These are phyloP conservation scores for Perdix hodgsoniae DNA, from an alignment of 2,797 vertebrate species.

Conservation along the genomic window DNA sequence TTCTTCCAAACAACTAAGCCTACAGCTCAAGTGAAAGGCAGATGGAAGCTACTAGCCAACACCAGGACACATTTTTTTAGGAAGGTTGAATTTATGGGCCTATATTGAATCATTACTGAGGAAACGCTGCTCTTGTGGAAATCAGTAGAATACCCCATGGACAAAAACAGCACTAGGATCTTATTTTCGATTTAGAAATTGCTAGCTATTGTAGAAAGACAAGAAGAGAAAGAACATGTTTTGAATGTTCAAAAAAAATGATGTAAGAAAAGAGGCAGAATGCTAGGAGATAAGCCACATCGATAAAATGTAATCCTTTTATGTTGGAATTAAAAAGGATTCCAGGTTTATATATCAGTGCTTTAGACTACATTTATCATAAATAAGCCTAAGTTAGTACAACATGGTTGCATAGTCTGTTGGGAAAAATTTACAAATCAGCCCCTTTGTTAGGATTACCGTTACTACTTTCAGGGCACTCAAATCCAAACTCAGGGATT, in stretches of 20 bases:
- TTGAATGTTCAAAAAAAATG: conserved; percentile 49
- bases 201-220: not conserved
- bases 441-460: conserved; percentile 48
- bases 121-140: not conserved
- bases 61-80: not conserved
- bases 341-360: conserved; percentile 50
- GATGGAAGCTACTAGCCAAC: conserved; percentile 20
- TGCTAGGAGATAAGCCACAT: conserved; percentile 29
- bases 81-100: not conserved
- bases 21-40: conserved; percentile 5
- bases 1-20: conserved; percentile 25
- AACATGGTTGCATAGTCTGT: not conserved
- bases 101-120: not conserved
- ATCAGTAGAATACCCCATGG: not conserved
- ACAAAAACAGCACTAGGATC: not conserved
- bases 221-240: not conserved
- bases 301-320: conserved; percentile 67
- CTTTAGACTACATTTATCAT: conserved; percentile 44
- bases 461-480: conserved; percentile 57
- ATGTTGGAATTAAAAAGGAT: conserved; percentile 58
- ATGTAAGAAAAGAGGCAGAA: conserved; percentile 11
- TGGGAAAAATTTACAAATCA: conserved; percentile 53
- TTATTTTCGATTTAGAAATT: conserved; percentile 19
- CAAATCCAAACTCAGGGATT: conserved; percentile 69
- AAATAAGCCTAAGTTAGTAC: conserved; percentile 55